Base-by-base conservation (phyloP, 2,113 vertebrate species). In the Gavia stellata region DNA sequence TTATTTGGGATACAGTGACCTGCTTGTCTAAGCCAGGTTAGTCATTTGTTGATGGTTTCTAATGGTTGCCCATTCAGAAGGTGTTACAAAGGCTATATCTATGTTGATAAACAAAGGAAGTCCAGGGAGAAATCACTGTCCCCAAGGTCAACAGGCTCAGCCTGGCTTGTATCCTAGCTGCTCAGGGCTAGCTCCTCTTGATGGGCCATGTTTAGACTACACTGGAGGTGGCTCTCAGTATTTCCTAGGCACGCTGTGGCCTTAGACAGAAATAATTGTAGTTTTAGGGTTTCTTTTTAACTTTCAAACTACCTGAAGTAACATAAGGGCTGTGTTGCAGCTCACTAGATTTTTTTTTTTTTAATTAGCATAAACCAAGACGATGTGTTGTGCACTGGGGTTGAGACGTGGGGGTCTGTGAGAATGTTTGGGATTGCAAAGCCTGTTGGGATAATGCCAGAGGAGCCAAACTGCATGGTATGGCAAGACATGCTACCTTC, bases 351-450 rank as follows among this genome's bases (percentile, higher is more conserved):
- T 45, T 56, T 50, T 50, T 42, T 1, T 21, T 71, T 47, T 85
- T 53, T 1, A 38, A 63, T 42, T 71, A 56, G 3, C 0, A 0
- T n/a, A 28, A 75, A 25, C 17, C 29, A 71, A 45, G 11, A 9
- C 7, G 7, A 0, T 38, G 10, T 33, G 20, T 34, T 71, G 52
- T 52, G 15, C n/a, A 17, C 4, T 66, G 42, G 21, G 26, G 7
- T 9, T 80, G 67, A 67, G 88, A 36, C 21, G 7, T 6, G 17
- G 10, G 5, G 29, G 40, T 78, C 31, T 62, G 26, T 42, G 53
- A 53, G 31, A 66, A 25, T 11, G 26, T 31, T 67, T 67, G 26
- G 80, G 33, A 44, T 31, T 73, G 31, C 47, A 73, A 49, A 73
- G 17, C 33, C 33, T 73, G 12, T 34, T 53, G n/a, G 16, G 15